These are phyloP conservation scores for Chaetodon auriga DNA, from an alignment of 2,113 vertebrate genomes.

Conservation along the genomic window DNA sequence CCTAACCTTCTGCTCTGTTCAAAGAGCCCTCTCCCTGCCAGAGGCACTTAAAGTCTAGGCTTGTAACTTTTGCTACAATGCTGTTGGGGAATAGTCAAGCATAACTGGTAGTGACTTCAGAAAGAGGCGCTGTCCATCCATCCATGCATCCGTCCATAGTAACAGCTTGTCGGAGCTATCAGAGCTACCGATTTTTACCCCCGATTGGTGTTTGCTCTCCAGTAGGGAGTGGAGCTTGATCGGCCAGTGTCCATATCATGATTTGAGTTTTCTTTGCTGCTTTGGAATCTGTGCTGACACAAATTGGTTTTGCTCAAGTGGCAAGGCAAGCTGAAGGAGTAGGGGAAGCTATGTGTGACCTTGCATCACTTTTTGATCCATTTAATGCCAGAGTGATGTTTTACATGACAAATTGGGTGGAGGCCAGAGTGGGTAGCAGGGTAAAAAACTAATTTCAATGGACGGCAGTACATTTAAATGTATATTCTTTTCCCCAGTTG, in stretches of 20 bases:
- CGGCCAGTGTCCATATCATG: slow-evolving; percentile 21
- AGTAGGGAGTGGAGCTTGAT: slow-evolving; percentile 9
- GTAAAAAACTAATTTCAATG: background rate
- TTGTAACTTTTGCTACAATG: slow-evolving; percentile 7
- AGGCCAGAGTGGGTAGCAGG: background rate
- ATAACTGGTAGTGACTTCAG: background rate
- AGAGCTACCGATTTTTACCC: slow-evolving; percentile 1
- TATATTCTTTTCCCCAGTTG: background rate
- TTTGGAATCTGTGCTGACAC: slow-evolving; percentile 24
- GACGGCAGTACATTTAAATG: background rate
- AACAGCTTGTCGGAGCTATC: background rate
- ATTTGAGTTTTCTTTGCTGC: background rate
- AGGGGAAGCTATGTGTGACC: slow-evolving; percentile 2
- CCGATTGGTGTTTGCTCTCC: slow-evolving; percentile 13
- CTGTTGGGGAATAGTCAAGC: background rate
- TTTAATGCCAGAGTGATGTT: slow-evolving; percentile 14
- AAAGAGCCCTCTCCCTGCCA: background rate
- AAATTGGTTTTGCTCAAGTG: slow-evolving; percentile 14
- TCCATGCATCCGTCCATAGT: background rate
- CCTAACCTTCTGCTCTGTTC: background rate
- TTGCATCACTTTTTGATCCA: slow-evolving; percentile 20
- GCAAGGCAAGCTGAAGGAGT: background rate
- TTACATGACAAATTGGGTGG: background rate
- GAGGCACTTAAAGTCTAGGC: slow-evolving; percentile 19
- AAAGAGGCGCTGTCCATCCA: slow-evolving; percentile 1